A percentile compares a stretch with the other conserved stretches of the same genome.
phyloP scores from a whole-genome alignment of 2,797 vertebrate genomes.

The Phalloptychus januarius region DNA sequence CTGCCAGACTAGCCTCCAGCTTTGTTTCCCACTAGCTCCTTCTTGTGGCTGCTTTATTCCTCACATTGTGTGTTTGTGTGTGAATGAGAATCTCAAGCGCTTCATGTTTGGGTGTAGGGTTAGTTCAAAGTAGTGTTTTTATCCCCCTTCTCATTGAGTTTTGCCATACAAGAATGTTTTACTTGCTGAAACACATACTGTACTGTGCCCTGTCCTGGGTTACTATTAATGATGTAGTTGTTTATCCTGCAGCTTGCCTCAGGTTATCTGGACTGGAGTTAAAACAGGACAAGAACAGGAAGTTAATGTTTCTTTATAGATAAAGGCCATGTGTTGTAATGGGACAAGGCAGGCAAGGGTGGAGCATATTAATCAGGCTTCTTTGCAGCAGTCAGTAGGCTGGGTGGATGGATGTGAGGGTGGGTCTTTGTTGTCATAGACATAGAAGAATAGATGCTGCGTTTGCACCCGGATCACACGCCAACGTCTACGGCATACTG shows the following conservation, averaged over 20 bases:
- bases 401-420: constrained; percentile 50
- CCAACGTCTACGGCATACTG: neutral
- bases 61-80: constrained; percentile 42
- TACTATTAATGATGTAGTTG: constrained; percentile 60
- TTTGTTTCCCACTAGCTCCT: constrained; percentile 71
- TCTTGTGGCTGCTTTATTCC: constrained; percentile 74
- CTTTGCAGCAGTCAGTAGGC: constrained; percentile 54
- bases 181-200: constrained; percentile 62
- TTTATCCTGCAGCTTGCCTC: constrained; percentile 55
- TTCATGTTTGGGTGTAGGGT: constrained; percentile 54
- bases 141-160: constrained; percentile 57
- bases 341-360: constrained; percentile 57
- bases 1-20: constrained; percentile 59
- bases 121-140: constrained; percentile 57
- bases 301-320: constrained; percentile 53
- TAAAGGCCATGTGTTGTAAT: constrained; percentile 52
- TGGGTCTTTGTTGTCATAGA: constrained; percentile 14
- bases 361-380: constrained; percentile 44
- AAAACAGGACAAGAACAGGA: constrained; percentile 42
- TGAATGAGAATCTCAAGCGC: constrained; percentile 55
- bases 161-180: constrained; percentile 65
- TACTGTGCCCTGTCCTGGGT: constrained; percentile 61
- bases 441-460: neutral
- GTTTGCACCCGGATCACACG: neutral
- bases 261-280: constrained; percentile 56